phyloP scores from a whole-genome alignment of 2,888 invertebrate genomes.

The Tridacna crocea region DNA sequence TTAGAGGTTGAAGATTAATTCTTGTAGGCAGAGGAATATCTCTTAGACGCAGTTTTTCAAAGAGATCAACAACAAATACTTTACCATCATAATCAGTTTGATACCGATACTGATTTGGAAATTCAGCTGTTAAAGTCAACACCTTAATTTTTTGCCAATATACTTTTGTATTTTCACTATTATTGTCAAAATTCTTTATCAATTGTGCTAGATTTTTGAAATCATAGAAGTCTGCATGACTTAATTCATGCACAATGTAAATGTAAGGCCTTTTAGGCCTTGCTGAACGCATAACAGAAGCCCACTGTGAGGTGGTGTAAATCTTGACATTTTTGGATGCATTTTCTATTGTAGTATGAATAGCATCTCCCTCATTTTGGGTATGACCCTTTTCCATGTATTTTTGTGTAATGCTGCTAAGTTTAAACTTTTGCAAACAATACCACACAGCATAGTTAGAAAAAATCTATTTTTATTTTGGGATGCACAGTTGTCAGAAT shows the following conservation, averaged over 20 bases:
- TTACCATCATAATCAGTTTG: conserved; percentile 28
- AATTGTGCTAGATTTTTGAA: conserved; percentile 1
- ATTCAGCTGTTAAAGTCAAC: neutral
- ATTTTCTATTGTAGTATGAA: conserved; percentile 26
- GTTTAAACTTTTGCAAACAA: conserved; percentile 31
- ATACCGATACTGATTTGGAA: conserved; percentile 36
- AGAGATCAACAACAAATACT: conserved; percentile 22
- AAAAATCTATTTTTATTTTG: conserved; percentile 51
- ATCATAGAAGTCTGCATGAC: conserved; percentile 3
- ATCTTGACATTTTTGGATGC: conserved; percentile 15
- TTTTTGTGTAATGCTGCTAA: conserved; percentile 31
- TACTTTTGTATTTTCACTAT: conserved; percentile 31
- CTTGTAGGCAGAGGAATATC: too few species aligned
- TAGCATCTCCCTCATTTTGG: conserved; percentile 33
- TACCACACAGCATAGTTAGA: conserved; percentile 44
- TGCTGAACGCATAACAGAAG: conserved; percentile 2
- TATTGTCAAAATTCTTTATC: conserved; percentile 20
- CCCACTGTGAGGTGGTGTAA: conserved; percentile 29
- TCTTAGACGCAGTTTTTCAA: neutral
- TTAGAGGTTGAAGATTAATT: too few species aligned
- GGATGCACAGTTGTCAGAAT: conserved; percentile 37
- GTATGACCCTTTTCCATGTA: conserved; percentile 46
- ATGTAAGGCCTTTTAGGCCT: conserved; percentile 14
- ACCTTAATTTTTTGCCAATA: too few species aligned
- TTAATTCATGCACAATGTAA: conserved; percentile 5